phyloP scores from a whole-genome alignment of 2,797 vertebrate species.

The Anolis apletophallus region DNA sequence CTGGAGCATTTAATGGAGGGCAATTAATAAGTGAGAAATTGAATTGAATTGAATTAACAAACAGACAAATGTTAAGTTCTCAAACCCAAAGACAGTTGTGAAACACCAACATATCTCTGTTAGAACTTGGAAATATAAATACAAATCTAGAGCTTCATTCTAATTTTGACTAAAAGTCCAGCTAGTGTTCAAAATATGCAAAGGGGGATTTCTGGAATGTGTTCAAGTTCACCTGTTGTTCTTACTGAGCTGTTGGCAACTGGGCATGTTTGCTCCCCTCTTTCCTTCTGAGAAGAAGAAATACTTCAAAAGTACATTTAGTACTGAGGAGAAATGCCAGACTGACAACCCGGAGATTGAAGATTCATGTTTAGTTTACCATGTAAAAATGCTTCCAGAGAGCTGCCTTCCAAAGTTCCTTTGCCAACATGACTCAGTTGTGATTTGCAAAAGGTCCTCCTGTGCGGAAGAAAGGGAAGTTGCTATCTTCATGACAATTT shows the following conservation, averaged over 20 bases:
- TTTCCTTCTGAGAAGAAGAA: slow-evolving; percentile 21
- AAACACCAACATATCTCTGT: neutral
- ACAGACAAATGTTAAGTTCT: too few species aligned
- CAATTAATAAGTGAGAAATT: too few species aligned
- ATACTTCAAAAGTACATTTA: slow-evolving; percentile 33
- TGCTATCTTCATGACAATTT: neutral
- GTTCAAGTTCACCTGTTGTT: slow-evolving; percentile 42
- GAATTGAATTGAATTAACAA: too few species aligned
- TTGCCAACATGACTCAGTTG: slow-evolving; percentile 25
- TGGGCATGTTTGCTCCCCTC: neutral
- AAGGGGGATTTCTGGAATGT: neutral
- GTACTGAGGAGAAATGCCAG: slow-evolving; percentile 32
- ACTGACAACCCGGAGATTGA: slow-evolving; percentile 8
- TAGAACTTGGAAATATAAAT: neutral
- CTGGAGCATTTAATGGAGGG: too few species aligned
- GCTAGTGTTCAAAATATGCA: neutral
- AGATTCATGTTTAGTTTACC: slow-evolving; percentile 46
- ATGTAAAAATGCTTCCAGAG: neutral
- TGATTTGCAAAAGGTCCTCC: slow-evolving; percentile 18
- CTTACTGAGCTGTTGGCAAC: slow-evolving; percentile 12
- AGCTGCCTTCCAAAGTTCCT: neutral
- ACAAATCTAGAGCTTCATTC: neutral
- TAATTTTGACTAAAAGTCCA: neutral
- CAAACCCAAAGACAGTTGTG: too few species aligned
- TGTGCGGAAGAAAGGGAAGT: slow-evolving; percentile 21